Conservation (phyloP, 2,113 vertebrate genomes). For the Tychaedon coryphoeus region DNA sequence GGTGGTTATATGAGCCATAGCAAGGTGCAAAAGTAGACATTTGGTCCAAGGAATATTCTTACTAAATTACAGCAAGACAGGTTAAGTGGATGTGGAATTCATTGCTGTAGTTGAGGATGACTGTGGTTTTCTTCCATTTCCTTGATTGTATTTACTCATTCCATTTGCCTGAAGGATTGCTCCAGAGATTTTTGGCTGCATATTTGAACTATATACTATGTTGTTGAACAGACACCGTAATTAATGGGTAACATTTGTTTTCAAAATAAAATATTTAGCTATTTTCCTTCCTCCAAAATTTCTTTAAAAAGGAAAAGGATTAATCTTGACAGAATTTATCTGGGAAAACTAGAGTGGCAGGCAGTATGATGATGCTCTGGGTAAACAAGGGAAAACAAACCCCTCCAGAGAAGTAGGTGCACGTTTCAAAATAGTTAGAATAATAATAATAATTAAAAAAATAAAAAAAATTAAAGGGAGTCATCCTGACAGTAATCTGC, state of each 20-base stretch:
- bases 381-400: neutral
- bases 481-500: neutral
- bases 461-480: neutral
- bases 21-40: neutral
- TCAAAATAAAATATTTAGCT: neutral
- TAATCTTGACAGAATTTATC: neutral
- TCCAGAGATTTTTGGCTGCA: neutral
- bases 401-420: neutral
- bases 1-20: neutral
- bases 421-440: neutral
- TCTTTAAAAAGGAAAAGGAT: neutral
- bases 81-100: neutral
- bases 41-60: neutral
- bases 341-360: neutral
- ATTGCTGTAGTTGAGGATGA: fast-evolving
- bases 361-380: neutral
- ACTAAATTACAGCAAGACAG: neutral
- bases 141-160: neutral
- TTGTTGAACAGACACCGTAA: neutral
- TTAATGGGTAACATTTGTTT: neutral
- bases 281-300: neutral
- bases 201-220: neutral
- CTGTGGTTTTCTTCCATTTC: neutral
- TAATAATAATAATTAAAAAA: neutral
- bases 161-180: neutral